These are phyloP conservation scores for Dryobates pubescens DNA, from an alignment of 2,797 vertebrate genomes.

Conservation along the genomic window DNA sequence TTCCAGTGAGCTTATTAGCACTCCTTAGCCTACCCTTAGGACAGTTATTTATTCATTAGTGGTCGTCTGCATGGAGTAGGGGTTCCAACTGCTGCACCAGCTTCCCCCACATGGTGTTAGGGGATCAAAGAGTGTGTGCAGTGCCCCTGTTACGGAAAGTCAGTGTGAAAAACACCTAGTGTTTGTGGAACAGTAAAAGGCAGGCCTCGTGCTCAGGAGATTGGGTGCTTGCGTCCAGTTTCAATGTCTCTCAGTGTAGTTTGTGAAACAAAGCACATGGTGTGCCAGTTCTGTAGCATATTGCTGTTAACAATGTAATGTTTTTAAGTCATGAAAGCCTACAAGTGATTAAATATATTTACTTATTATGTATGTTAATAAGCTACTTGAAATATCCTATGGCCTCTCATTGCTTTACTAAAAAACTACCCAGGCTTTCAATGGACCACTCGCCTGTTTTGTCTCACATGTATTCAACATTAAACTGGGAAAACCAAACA, in stretches of 20 bases:
- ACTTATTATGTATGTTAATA: background rate
- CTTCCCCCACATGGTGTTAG: background rate
- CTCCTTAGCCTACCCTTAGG: background rate
- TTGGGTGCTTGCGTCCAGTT: too few species aligned
- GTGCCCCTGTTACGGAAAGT: background rate
- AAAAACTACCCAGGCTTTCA: background rate
- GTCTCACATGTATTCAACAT: constrained; percentile 40
- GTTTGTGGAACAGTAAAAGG: fast-evolving
- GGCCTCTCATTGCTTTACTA: fast-evolving
- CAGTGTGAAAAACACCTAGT: fast-evolving
- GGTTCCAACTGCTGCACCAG: background rate
- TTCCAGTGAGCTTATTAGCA: background rate
- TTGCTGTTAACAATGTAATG: background rate
- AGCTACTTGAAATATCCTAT: background rate
- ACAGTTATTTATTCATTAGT: fast-evolving
- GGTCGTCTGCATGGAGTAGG: fast-evolving
- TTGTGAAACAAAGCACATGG: background rate
- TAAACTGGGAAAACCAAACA: background rate
- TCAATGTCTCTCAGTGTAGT: background rate
- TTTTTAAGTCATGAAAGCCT: background rate
- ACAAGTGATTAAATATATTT: background rate
- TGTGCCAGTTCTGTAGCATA: background rate
- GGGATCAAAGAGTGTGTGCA: fast-evolving
- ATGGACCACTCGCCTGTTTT: background rate
- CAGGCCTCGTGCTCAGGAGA: fast-evolving